Evolutionary conservation across 2,888 invertebrate species (phyloP), one percentile per base, ranked within the genome.

Genomic region (Stomorhina lunata): DNA sequence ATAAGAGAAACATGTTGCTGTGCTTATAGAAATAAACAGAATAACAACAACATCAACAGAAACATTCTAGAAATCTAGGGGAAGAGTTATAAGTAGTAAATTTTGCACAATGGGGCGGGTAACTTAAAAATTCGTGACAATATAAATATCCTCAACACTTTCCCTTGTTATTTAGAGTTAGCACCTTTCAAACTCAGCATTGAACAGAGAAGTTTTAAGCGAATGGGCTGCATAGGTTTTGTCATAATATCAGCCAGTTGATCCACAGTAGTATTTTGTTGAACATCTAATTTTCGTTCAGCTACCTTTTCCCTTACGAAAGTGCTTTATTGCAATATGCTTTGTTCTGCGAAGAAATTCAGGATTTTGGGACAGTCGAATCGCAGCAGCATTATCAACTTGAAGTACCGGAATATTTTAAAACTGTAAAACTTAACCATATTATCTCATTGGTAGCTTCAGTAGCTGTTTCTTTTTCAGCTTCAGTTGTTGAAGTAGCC

Each of bases 401-500:
- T 29, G 29, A 5, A 10, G 12, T 12, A 59, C 1, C 6, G 71
- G 43, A n/a, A 53, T 43, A 20, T 27, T 7, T 3, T 50, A n/a
- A 2, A 34, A 61, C 1, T 12, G 6, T 27, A 55, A 20, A 4
- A 53, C 1, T 22, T 63, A 71, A 29, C 53, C 59, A 50, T 27
- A 69, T 43, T 10, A 69, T 53, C 12, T 71, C 63, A 48, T 63
- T 78, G 22, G 78, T 15, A 55, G 29, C 6, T 55, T 29, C 15
- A 29, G 55, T 25, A 27, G 29, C 2, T 15, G 20, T 34, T 7
- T 77, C 53, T 59, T 77, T 66, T 72, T 81, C 72, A 7, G 68
- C 80, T 73, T 83, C 81, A 55, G 89, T 88, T n/a, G 87, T 87
- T 2, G 87, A 88, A 4, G 88, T 85, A 9, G 84, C 12, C 2